Percentiles rank a stretch among this genome's conserved stretches.
Conservation (phyloP, 1,140 invertebrate species). For the Drosophila repleta region DNA sequence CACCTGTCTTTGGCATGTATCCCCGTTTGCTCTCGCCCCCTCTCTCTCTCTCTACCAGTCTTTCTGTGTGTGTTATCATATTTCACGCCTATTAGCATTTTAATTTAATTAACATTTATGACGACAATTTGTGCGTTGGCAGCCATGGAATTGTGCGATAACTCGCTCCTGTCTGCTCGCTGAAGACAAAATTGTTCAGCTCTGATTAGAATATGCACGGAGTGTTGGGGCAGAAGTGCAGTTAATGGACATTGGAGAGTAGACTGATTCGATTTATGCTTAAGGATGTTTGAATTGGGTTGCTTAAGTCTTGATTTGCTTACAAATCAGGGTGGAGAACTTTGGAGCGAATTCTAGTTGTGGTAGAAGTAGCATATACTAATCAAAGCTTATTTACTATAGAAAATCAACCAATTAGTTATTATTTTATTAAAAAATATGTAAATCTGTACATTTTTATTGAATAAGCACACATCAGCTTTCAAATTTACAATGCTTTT, state of each 20-base stretch:
- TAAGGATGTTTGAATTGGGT: no score
- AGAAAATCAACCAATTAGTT: no score
- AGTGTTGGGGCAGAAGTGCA: neutral
- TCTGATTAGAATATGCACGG: constrained; percentile 5
- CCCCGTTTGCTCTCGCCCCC: neutral
- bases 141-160: constrained; percentile 47
- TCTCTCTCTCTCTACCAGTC: neutral
- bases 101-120: constrained; percentile 82
- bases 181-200: neutral
- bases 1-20: constrained; percentile 39
- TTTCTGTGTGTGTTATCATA: constrained; percentile 68
- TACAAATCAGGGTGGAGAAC: no score
- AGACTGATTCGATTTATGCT: neutral
- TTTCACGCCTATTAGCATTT: constrained; percentile 80
- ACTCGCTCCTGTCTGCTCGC: constrained; percentile 20
- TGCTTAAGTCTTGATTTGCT: no score
- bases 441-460: no score
- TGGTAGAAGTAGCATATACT: no score
- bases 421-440: no score
- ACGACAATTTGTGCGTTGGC: constrained; percentile 68
- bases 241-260: neutral
- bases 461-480: no score
- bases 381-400: no score
- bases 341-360: no score
- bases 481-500: no score